A percentile compares a stretch with the other conserved stretches of the same genome.
Conservation (phyloP, 1,140 invertebrate genomes). For the Armadillidium nasatum region DNA sequence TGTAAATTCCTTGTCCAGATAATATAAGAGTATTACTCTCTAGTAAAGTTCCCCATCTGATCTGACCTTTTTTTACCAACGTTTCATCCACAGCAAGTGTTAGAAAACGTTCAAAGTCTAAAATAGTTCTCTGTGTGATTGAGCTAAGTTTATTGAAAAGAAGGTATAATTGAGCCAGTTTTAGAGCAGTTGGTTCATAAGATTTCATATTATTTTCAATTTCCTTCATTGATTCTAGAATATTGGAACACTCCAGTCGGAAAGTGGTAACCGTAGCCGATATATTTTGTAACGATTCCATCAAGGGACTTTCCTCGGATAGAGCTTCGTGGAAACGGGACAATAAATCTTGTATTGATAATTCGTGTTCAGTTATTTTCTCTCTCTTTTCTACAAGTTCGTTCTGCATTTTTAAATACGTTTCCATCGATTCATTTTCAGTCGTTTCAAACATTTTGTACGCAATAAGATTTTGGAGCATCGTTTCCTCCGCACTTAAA, state of each 20-base stretch:
- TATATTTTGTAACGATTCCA: conserved; percentile 33
- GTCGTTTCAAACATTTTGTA: conserved; percentile 19
- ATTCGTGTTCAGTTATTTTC: conserved; percentile 30
- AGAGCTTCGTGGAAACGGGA: conserved; percentile 36
- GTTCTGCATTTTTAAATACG: conserved; percentile 29
- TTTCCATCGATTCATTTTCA: conserved; percentile 29
- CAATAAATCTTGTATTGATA: conserved; percentile 29
- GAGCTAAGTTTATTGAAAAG: conserved; percentile 31
- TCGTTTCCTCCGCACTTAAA: conserved; percentile 29
- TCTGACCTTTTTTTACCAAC: background rate
- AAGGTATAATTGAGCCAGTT: conserved; percentile 31
- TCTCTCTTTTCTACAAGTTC: conserved; percentile 32
- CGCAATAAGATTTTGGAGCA: conserved; percentile 23
- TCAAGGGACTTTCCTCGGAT: conserved; percentile 31
- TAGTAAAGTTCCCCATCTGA: conserved; percentile 22
- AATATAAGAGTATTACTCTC: conserved; percentile 16
- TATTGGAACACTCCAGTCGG: conserved; percentile 28
- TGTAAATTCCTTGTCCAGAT: background rate
- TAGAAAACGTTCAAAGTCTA: conserved; percentile 27
- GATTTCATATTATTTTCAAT: conserved; percentile 27
- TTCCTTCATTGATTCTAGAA: conserved; percentile 19
- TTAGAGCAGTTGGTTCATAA: conserved; percentile 29
- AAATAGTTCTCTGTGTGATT: conserved; percentile 22
- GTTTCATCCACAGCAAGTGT: background rate
- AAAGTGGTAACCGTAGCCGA: conserved; percentile 29